These are phyloP conservation scores for Remorina albescens DNA, from an alignment of 2,797 vertebrate species.

Conservation along the genomic window DNA sequence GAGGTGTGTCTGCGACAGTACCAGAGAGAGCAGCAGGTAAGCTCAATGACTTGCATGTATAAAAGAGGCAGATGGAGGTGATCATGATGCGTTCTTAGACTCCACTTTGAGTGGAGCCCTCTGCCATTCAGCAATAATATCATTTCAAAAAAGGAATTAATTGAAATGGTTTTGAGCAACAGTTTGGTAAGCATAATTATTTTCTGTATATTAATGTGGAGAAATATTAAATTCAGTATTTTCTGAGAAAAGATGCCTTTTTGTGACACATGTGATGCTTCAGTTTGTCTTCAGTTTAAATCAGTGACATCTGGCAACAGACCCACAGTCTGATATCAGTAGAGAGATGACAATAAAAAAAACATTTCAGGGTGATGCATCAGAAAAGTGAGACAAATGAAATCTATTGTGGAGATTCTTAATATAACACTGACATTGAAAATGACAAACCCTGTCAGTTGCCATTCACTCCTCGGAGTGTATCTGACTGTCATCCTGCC, in stretches of 20 bases:
- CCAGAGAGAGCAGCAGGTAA: conserved; percentile 87
- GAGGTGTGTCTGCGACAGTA: conserved; percentile 84
- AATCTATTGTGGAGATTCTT: neutral
- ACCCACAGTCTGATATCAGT: no score
- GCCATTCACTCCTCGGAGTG: neutral
- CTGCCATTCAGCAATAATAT: no score
- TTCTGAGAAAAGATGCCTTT: neutral
- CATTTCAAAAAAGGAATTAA: neutral
- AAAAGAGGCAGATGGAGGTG: neutral
- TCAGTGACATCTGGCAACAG: neutral
- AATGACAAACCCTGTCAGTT: neutral
- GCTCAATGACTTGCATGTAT: conserved; percentile 38
- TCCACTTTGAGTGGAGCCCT: neutral
- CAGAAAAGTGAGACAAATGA: neutral
- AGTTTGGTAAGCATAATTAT: neutral
- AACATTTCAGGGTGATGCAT: neutral
- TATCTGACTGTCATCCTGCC: neutral
- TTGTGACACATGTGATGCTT: neutral
- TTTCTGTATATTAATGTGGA: neutral
- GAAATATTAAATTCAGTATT: neutral
- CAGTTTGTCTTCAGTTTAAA: neutral
- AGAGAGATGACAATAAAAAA: neutral
- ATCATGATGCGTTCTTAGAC: neutral
- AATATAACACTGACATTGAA: neutral
- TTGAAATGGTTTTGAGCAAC: neutral